Conservation (phyloP, 1,140 invertebrate species). For the Conopomorpha cramerella region DNA sequence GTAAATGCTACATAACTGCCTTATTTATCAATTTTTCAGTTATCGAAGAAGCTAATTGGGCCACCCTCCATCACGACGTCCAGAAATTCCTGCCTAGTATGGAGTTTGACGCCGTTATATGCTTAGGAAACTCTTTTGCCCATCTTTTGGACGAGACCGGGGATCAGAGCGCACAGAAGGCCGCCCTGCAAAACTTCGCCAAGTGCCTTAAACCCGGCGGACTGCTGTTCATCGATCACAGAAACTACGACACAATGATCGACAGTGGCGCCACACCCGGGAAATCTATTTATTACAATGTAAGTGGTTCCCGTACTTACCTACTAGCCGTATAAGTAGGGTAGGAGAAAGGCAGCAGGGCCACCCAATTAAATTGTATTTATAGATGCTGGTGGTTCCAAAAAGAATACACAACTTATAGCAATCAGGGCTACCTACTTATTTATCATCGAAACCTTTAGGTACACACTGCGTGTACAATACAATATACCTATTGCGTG, state of each 20-base stretch:
- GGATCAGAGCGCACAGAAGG: slow-evolving; percentile 79
- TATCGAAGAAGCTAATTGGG: slow-evolving; percentile 83
- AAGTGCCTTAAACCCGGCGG: slow-evolving; percentile 84
- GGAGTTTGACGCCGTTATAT: slow-evolving; percentile 82
- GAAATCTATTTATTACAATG: slow-evolving; percentile 87
- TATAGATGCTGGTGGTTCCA: too few species aligned
- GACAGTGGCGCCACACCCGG: slow-evolving; percentile 71
- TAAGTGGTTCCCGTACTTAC: too few species aligned
- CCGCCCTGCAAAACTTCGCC: slow-evolving; percentile 76
- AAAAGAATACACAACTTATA: too few species aligned
- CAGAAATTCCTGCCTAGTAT: slow-evolving; percentile 59
- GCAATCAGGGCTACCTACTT: too few species aligned
- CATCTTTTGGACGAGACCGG: slow-evolving; percentile 80
- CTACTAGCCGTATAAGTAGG: too few species aligned
- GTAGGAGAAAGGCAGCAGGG: too few species aligned
- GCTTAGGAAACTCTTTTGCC: slow-evolving; percentile 87
- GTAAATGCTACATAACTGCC: not conserved
- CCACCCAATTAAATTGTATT: too few species aligned
- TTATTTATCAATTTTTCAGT: slow-evolving; percentile 60
- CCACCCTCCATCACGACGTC: slow-evolving; percentile 74
- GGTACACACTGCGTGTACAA: too few species aligned
- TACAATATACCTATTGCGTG: too few species aligned
- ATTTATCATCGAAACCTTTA: too few species aligned
- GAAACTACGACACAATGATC: slow-evolving; percentile 85
- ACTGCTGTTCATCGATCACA: slow-evolving; percentile 81